Base-by-base conservation (phyloP, 2,797 vertebrate genomes). In the Pelodytes ibericus region DNA sequence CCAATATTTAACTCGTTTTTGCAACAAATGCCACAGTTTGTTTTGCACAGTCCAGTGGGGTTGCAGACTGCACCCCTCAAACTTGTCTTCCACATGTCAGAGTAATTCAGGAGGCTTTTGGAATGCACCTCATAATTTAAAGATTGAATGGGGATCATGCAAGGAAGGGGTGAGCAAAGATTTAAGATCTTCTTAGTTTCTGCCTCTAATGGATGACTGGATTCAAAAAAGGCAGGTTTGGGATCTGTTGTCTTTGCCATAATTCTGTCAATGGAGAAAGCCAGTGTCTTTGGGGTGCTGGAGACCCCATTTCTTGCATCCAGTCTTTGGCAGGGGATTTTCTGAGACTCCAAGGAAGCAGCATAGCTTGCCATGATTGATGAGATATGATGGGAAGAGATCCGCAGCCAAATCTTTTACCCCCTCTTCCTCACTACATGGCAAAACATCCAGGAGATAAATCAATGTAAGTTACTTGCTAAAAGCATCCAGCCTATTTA, bases 251-350 rank as follows among this genome's bases (percentile, higher is more conserved):
- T 92, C 87, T 96, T 98, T 82, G 97, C 96, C 97, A 99, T 99
- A 91, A 99, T 99, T 85, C 97, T 89, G 88, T 98, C 97, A 75
- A 99, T 99, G 86, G 97, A 99, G 88, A 99, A 99, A 89, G 97
- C 96, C 89, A 99, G 90, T 15, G 92, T 91, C 89, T 98, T 99
- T 24, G 96, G 94, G 81, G 93, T 91, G 58, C 89, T 86, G 83
- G 95, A 86, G 51, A 92, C 88, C 80, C 91, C 94, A 68, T 87
- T 93, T 85, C 93, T 88, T 27, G 88, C 88, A 71, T 90, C 90
- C 75, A 89, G 88, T 81, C 94, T 89, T 69, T 92, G 91, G 81
- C 94, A 96, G 30, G 90, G 81, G 79, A 89, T 86, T 92, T 95
- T 94, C 82, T 94, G 92, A 68, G 94, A 93, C 84, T 96, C 96